Evolutionary conservation across 2,113 vertebrate genomes (phyloP).

Genomic region (Nannobrachium achirus): DNA sequence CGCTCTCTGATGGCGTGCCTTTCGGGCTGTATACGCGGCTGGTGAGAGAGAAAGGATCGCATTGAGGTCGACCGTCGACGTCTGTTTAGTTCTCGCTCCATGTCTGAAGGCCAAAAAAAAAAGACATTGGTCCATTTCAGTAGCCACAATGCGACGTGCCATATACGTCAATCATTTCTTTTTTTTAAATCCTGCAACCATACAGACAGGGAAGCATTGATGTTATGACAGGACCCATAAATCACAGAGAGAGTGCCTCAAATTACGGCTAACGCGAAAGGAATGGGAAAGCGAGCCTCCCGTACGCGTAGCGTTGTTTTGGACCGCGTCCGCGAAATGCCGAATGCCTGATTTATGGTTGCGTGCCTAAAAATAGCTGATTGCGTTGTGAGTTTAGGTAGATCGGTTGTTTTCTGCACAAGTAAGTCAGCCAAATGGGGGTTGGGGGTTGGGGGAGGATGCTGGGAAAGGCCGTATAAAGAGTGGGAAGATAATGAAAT

Average conservation of each 20-base stretch:
- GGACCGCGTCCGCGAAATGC: conserved; percentile 33
- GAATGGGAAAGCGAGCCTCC: conserved; percentile 29
- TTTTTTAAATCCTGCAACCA: neutral
- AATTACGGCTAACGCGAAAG: conserved; percentile 57
- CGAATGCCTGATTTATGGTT: neutral
- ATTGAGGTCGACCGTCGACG: conserved; percentile 45
- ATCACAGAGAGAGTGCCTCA: conserved; percentile 60
- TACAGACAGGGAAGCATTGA: conserved; percentile 52
- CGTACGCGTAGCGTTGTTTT: conserved; percentile 34
- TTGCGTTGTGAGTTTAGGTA: no score
- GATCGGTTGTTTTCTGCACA: no score
- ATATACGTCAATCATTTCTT: conserved; percentile 20
- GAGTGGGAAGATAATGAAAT: conserved; percentile 71
- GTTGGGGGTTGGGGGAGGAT: conserved; percentile 7
- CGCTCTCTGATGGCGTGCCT: conserved; percentile 17
- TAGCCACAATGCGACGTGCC: conserved; percentile 38
- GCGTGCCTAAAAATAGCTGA: no score
- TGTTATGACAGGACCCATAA: conserved; percentile 43
- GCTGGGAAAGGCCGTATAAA: conserved; percentile 42
- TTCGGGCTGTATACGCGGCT: conserved; percentile 5
- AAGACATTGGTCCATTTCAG: conserved; percentile 41
- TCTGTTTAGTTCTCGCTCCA: conserved; percentile 54
- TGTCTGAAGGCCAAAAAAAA: conserved; percentile 43
- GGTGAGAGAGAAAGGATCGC: conserved; percentile 52
- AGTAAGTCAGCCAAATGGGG: no score